Conservation (phyloP, 2,888 invertebrate species). For the Tetramorium bicarinatum region DNA sequence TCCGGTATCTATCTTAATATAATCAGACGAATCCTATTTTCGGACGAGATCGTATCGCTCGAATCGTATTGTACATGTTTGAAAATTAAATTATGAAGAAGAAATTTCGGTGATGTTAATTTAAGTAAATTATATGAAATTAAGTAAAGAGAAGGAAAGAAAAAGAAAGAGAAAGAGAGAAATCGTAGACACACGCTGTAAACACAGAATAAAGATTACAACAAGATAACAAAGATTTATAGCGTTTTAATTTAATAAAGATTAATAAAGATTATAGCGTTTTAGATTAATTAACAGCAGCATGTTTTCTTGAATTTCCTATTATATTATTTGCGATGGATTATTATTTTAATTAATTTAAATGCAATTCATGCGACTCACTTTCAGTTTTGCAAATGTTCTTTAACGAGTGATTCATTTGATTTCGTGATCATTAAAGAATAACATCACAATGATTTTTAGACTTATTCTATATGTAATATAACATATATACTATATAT, state of each 20-base stretch:
- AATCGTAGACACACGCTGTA: not conserved
- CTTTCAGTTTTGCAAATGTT: not conserved
- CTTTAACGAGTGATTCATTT: not conserved
- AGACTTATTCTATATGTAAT: not conserved
- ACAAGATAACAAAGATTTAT: no score
- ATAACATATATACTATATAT: no score
- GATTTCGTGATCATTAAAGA: not conserved
- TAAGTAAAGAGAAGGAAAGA: not conserved
- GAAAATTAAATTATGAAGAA: not conserved
- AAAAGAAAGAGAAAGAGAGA: not conserved
- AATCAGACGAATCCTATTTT: not conserved
- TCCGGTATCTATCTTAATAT: not conserved
- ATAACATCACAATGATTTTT: not conserved
- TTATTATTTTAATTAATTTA: slow-evolving; percentile 3
- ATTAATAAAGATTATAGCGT: not conserved
- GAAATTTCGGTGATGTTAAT: not conserved
- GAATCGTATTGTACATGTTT: no score
- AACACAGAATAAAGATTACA: no score
- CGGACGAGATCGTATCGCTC: not conserved
- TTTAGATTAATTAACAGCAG: not conserved
- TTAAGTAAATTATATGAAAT: not conserved
- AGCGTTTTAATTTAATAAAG: not conserved
- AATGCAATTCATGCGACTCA: not conserved
- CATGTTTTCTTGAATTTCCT: not conserved
- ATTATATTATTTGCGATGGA: not conserved